Percentiles rank a stretch among this genome's conserved stretches.
phyloP scores from a whole-genome alignment of 2,113 vertebrate species.

The Podilymbus podiceps region DNA sequence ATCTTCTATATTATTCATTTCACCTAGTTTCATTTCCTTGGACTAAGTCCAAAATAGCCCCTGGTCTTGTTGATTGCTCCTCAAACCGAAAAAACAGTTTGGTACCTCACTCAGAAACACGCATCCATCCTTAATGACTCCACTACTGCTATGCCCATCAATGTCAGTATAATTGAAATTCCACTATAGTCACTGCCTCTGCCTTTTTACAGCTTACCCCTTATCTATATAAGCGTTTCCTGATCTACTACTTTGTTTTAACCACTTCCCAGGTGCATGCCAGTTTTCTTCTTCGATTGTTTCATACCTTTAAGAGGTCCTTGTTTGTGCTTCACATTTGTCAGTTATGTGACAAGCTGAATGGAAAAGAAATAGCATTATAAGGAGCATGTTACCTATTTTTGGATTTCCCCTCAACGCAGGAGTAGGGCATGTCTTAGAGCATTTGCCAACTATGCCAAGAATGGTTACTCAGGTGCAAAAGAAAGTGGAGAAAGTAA shows the following conservation, averaged over 20 bases:
- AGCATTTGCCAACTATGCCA: conserved; percentile 11
- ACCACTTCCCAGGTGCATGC: not conserved
- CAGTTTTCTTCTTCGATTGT: conserved; percentile 13
- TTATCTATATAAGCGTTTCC: conserved; percentile 11
- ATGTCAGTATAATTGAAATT: conserved; percentile 71
- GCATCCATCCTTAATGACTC: conserved; percentile 68
- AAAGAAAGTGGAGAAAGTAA: not conserved
- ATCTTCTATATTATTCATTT: conserved; percentile 77
- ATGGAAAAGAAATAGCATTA: conserved; percentile 27
- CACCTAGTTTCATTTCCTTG: conserved; percentile 78
- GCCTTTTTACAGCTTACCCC: conserved; percentile 52
- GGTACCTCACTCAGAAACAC: conserved; percentile 47
- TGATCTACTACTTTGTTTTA: conserved; percentile 41
- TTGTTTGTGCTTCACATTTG: conserved; percentile 47
- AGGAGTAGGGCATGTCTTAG: not conserved
- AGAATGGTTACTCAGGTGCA: conserved; percentile 21
- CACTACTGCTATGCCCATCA: conserved; percentile 66
- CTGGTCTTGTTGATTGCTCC: conserved; percentile 76
- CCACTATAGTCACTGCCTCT: conserved; percentile 58
- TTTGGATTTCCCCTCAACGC: conserved; percentile 2
- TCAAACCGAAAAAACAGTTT: conserved; percentile 67
- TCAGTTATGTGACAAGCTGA: conserved; percentile 42
- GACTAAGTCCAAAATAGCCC: conserved; percentile 78
- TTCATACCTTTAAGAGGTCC: conserved; percentile 37
- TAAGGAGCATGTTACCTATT: not conserved